Percentiles rank a stretch among this genome's conserved stretches.
phyloP scores from a whole-genome alignment of 2,113 vertebrate species.

The Odontophorus gujanensis region DNA sequence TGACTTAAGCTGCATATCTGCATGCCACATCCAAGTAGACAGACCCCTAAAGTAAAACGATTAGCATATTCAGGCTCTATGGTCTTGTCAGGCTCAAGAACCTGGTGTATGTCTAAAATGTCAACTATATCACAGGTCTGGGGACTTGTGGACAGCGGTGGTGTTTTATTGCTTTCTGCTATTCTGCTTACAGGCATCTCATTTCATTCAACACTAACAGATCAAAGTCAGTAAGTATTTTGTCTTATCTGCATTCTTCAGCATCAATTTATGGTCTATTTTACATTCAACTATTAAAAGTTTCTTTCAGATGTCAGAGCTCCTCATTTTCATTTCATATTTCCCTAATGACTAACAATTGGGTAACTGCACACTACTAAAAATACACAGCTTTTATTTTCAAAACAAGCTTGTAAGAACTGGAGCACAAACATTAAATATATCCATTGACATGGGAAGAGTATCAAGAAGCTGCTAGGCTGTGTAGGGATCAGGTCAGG shows the following conservation, averaged over 20 bases:
- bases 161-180: not conserved
- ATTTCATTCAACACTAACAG: accelerated
- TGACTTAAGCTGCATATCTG: not conserved
- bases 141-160: not conserved
- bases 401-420: not conserved
- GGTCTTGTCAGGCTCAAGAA: not conserved
- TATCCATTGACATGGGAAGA: no score
- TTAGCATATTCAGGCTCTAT: not conserved
- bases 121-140: not conserved
- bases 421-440: not conserved
- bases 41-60: not conserved
- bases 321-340: not conserved
- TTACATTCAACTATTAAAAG: not conserved
- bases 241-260: not conserved
- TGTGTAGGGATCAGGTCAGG: no score
- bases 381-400: not conserved
- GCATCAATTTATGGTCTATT: not conserved
- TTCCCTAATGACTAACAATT: not conserved
- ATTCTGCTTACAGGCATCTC: not conserved
- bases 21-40: not conserved
- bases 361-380: not conserved
- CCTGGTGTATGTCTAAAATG: not conserved
- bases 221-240: not conserved
- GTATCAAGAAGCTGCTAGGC: no score
- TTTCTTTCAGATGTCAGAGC: not conserved